Percentiles rank a stretch among this genome's conserved stretches.
These are phyloP conservation scores for Phengaris alcon DNA, from an alignment of 2,888 invertebrate genomes.

Conservation along the genomic window DNA sequence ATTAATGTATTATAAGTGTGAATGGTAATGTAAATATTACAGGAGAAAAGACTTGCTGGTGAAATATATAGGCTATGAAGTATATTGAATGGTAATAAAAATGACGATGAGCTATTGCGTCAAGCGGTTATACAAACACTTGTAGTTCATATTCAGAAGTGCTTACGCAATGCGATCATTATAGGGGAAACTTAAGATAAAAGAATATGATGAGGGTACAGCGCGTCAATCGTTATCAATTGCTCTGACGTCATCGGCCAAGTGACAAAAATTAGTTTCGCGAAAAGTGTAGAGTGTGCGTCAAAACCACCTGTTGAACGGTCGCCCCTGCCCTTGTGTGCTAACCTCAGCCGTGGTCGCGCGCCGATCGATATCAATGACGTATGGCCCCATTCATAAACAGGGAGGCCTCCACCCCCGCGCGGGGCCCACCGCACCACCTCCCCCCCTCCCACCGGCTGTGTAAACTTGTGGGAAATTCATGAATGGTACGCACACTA, in stretches of 20 bases:
- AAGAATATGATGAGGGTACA: constrained; percentile 30
- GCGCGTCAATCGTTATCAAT: constrained; percentile 37
- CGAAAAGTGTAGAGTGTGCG: constrained; percentile 55
- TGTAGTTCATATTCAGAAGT: constrained; percentile 21
- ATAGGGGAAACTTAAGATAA: constrained; percentile 35
- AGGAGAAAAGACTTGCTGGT: not conserved
- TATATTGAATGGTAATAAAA: constrained; percentile 1
- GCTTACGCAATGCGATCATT: constrained; percentile 33
- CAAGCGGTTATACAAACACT: constrained; percentile 24
- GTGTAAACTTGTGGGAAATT: constrained; percentile 52
- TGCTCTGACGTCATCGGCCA: constrained; percentile 52
- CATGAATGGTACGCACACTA: constrained; percentile 68
- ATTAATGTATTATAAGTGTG: too few relatives aligned
- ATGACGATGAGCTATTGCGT: constrained; percentile 10
- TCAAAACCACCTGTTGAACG: constrained; percentile 71
- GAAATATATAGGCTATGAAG: not conserved
- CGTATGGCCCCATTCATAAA: constrained; percentile 77
- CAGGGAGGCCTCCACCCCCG: constrained; percentile 53
- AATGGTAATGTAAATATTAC: too few relatives aligned
- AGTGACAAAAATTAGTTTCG: constrained; percentile 55
- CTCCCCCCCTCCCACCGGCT: constrained; percentile 47
- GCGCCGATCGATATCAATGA: constrained; percentile 68
- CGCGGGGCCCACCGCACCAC: constrained; percentile 39
- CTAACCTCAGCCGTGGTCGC: constrained; percentile 56
- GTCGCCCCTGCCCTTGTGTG: constrained; percentile 63